Evolutionary conservation across 2,797 vertebrate genomes (phyloP).

Genomic region (Leontopithecus rosalia): DNA sequence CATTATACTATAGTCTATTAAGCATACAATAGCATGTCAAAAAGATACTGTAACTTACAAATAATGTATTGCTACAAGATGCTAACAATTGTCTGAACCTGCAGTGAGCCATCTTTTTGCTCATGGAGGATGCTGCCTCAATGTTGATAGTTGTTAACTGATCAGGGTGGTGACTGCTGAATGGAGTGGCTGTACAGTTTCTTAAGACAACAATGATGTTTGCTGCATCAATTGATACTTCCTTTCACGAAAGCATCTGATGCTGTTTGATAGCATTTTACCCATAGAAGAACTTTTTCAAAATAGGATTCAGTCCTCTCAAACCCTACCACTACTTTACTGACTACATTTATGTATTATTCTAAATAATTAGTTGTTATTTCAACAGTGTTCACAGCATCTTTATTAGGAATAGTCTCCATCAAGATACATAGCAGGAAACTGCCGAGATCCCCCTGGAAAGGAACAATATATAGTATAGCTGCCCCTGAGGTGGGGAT

Average conservation of each 20-base stretch:
- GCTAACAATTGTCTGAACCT: background rate
- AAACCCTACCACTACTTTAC: background rate
- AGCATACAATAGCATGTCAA: background rate
- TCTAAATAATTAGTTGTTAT: background rate
- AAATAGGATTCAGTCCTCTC: background rate
- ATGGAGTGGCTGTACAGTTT: background rate
- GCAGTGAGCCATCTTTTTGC: background rate
- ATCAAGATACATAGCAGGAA: background rate
- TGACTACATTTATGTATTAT: background rate
- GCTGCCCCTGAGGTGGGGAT: background rate
- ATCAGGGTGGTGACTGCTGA: background rate
- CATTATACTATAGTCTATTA: background rate
- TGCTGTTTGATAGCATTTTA: background rate
- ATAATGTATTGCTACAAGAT: background rate
- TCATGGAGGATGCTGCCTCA: background rate
- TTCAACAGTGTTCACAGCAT: background rate
- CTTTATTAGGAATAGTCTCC: background rate
- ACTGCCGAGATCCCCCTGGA: background rate
- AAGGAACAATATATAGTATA: background rate
- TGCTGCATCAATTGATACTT: background rate
- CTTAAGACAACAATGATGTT: background rate
- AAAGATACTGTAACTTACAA: background rate
- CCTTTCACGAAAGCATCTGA: background rate
- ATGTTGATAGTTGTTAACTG: background rate
- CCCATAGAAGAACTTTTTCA: background rate